Conservation (phyloP, 2,888 invertebrate genomes). For the Dicranocentrus wangi region DNA sequence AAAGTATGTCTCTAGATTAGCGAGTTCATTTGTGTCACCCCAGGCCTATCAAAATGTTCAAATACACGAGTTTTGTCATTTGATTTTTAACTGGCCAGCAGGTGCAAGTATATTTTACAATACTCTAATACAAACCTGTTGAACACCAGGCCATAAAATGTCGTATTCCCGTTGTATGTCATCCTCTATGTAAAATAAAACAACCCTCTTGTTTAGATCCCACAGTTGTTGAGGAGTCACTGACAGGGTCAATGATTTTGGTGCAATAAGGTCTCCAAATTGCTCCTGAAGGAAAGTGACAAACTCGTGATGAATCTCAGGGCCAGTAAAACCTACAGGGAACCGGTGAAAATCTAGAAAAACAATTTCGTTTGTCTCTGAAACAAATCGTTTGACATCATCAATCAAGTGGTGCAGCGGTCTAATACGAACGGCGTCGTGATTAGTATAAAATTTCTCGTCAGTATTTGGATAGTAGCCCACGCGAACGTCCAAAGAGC, state of each 20-base stretch:
- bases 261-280: conserved; percentile 21
- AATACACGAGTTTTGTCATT: neutral
- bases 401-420: conserved; percentile 78
- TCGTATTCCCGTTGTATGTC: conserved; percentile 23
- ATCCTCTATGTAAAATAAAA: conserved; percentile 49
- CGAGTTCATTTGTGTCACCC: conserved; percentile 80
- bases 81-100: neutral
- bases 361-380: conserved; percentile 80
- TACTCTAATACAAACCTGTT: conserved; percentile 46
- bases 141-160: conserved; percentile 47
- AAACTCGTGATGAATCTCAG: conserved; percentile 74
- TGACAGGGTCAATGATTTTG: conserved; percentile 33
- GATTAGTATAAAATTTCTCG: conserved; percentile 81
- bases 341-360: conserved; percentile 89
- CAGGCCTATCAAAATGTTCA: conserved; percentile 75
- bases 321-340: conserved; percentile 80
- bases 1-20: conserved; percentile 78
- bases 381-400: conserved; percentile 78
- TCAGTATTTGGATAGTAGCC: conserved; percentile 79
- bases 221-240: conserved; percentile 57
- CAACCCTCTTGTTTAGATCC: conserved; percentile 51
- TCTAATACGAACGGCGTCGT: conserved; percentile 82
- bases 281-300: conserved; percentile 7
- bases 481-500: conserved; percentile 87
- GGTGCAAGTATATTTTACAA: neutral